Base-by-base conservation (phyloP, 2,113 vertebrate genomes). In the Pao palembangensis region DNA sequence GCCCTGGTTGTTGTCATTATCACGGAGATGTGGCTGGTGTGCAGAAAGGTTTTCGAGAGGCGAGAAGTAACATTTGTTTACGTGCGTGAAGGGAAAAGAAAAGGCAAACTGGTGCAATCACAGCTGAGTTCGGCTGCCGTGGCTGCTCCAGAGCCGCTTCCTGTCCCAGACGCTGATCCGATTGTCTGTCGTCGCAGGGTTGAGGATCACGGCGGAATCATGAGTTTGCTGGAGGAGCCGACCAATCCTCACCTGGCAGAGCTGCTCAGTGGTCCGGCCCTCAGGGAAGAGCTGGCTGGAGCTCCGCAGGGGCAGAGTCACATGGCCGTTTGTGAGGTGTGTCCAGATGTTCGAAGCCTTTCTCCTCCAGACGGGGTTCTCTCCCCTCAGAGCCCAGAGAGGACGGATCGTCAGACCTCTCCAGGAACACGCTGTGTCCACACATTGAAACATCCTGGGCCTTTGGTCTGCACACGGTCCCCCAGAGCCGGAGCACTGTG, bases 141-240 rank as follows among this genome's bases (percentile, higher is more conserved):
- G 28, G 28, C 5, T 11, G 34, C 8, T 38, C 8, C 34, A 38
- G 34, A 38, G 34, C 11, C 34, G 10, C 28, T 31, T 31, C 28
- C 2, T 6, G 28, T 31, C 28, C 3, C 28, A 7, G 5, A 1
- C 5, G 5, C 2, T 31, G 28, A 8, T 31, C 8, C 5, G 28
- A 31, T 6, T 47, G 44, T 47, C 6, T n/a, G 44, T 47, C 34
- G 1, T 54, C 38, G 1, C 83, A 99, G 97, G 83, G 80, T 94
- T 15, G 93, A 95, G 78, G 97, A 99, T 74, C 88, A 92, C 2
- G 92, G 94, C 12, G 92, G 95, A 72, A 86, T 99, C 54, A 74
- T 88, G 73, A 64, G 70, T 14, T 71, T 97, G 19, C 90, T 93
- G 76, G 54, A 79, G 4, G 76, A 47, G 56, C 87, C 93, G 43